These are phyloP conservation scores for Yoshiicerus persimilis DNA, from an alignment of 1,140 invertebrate genomes.

Conservation along the genomic window DNA sequence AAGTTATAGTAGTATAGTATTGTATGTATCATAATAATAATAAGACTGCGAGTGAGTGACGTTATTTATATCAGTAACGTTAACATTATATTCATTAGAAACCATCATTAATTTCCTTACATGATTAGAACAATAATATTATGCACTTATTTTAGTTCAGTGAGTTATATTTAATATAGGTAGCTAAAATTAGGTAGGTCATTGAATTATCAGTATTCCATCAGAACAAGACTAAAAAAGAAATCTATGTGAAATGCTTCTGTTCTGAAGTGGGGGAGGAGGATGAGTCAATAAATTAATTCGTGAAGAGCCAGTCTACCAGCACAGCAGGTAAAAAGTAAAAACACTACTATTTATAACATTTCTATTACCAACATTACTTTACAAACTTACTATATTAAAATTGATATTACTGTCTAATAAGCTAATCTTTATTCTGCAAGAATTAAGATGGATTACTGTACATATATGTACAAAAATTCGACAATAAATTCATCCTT, in stretches of 20 bases:
- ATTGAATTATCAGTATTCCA: background rate
- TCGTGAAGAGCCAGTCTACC: background rate
- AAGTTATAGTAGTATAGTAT: background rate
- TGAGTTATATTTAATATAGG: background rate
- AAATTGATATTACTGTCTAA: background rate
- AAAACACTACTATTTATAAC: background rate
- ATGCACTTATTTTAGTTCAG: background rate
- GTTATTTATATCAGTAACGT: background rate
- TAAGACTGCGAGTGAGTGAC: constrained; percentile 21
- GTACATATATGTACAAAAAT: background rate
- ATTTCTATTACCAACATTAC: background rate
- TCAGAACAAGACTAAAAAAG: background rate
- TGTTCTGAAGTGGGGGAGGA: background rate
- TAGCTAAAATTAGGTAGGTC: background rate
- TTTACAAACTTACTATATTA: background rate
- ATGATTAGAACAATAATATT: background rate
- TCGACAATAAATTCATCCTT: background rate
- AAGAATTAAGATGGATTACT: background rate
- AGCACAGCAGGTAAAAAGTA: constrained; percentile 10
- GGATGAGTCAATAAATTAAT: constrained; percentile 10
- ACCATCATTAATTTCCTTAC: constrained; percentile 4
- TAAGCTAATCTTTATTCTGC: background rate
- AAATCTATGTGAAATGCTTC: background rate
- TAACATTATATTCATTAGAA: constrained; percentile 7
- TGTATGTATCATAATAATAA: background rate